Base-by-base conservation (phyloP, 2,888 invertebrate genomes). In the Plebejus argus region DNA sequence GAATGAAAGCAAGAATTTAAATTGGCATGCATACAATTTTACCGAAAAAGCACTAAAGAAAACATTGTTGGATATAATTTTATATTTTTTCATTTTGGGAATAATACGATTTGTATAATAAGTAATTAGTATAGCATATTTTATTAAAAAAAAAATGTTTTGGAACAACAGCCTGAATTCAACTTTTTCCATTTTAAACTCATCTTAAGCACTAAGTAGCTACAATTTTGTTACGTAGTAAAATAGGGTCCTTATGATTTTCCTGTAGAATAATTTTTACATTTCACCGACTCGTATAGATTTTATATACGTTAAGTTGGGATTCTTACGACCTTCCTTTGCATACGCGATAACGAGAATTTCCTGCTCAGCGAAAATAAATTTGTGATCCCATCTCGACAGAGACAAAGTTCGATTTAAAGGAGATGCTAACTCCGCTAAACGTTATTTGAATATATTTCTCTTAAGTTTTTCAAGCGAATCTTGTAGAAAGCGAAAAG, bases 301-400 rank as follows among this genome's bases (percentile, higher is more conserved):
- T 71, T 71, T 20, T 72, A 45, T 77, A 77, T 80, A 80, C 78
- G 78, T 77, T 79, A 81, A 79, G 83, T 81, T 84, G 84, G 89
- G 87, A 86, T 87, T 87, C 86, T 84, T 85, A 87, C 86, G 86
- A 87, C 76, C 79, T 76, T 85, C 84, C 83, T 88, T 87, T 86
- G 87, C 88, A 89, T 90, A 86, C 88, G 89, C 90, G 89, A 90
- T 90, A 85, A 83, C 79, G 83, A 81, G 86, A 87, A 89, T 86
- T 87, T 85, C 86, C 82, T 88, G 82, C 85, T 88, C 87, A 86
- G 88, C 87, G 86, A 87, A 90, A 90, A 90, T 88, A 89, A 90
- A 91, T 88, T 87, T 86, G 87, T 85, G 85, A 84, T 83, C 82
- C 81, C 39, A 58, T 77, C 77, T 56, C 53, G 71, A 56, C 70